phyloP scores from a whole-genome alignment of 2,888 invertebrate species.

The Cryptus armator region DNA sequence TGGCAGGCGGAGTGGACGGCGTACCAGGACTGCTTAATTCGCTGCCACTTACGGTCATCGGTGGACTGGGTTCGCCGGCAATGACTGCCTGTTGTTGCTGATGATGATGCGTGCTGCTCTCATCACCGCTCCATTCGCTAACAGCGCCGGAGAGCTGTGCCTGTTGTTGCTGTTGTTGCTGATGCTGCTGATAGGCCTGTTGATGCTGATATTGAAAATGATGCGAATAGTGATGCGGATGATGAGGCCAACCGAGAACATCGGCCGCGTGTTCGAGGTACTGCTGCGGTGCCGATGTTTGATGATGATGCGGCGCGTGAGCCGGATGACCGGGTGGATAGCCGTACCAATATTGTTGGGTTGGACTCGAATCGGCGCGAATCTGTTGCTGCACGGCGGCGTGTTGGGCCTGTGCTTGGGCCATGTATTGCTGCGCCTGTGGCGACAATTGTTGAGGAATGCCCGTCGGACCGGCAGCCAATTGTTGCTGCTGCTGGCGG shows the following conservation, averaged over 20 bases:
- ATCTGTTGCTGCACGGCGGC: conserved; percentile 77
- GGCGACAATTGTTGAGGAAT: conserved; percentile 14
- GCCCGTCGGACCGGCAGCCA: conserved; percentile 78
- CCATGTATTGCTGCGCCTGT: conserved; percentile 77
- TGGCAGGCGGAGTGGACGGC: conserved; percentile 81
- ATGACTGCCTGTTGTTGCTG: conserved; percentile 66
- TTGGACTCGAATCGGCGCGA: conserved; percentile 84
- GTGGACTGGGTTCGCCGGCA: conserved; percentile 86
- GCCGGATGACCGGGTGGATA: conserved; percentile 72
- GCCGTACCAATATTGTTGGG: conserved; percentile 77
- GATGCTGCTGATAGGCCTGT: conserved; percentile 78
- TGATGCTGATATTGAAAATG: conserved; percentile 83
- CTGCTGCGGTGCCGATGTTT: conserved; percentile 85
- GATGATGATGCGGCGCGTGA: conserved; percentile 81
- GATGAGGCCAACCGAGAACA: conserved; percentile 85
- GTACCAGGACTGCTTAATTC: conserved; percentile 88
- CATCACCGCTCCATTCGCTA: conserved; percentile 78
- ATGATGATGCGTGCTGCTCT: conserved; percentile 70
- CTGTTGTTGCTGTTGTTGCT: conserved; percentile 71
- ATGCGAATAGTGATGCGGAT: conserved; percentile 83
- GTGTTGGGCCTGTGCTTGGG: conserved; percentile 69
- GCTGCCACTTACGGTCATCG: conserved; percentile 87
- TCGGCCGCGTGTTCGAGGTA: conserved; percentile 82
- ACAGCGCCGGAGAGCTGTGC: conserved; percentile 60
- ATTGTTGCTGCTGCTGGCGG: conserved; percentile 85